Evolutionary conservation across 2,888 invertebrate species (phyloP).

Genomic region (Craniophora ligustri): DNA sequence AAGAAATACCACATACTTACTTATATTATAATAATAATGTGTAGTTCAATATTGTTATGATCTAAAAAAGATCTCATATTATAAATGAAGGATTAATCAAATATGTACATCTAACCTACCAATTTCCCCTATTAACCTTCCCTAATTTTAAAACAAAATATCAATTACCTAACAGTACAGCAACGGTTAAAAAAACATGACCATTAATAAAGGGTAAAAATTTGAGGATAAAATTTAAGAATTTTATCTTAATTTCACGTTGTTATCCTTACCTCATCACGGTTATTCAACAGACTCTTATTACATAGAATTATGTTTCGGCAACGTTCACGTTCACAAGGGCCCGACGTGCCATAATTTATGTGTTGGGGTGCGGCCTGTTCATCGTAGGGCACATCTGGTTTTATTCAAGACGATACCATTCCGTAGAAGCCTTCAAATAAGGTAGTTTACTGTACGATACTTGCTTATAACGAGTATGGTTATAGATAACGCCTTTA

Average conservation of each 20-base stretch:
- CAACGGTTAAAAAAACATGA: slow-evolving; percentile 10
- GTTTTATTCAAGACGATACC: slow-evolving; percentile 65
- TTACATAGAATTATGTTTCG: slow-evolving; percentile 67
- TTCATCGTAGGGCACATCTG: slow-evolving; percentile 71
- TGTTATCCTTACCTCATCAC: slow-evolving; percentile 62
- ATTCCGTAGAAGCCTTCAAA: slow-evolving; percentile 36
- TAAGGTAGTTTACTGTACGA: slow-evolving; percentile 30
- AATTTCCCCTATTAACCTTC: too few species aligned
- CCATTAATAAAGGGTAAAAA: slow-evolving; percentile 31
- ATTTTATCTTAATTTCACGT: slow-evolving; percentile 44
- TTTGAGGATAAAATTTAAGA: slow-evolving; percentile 23
- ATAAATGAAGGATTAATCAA: too few species aligned
- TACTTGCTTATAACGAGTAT: slow-evolving; percentile 4
- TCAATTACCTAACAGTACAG: slow-evolving; percentile 27
- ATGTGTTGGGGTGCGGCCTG: slow-evolving; percentile 64
- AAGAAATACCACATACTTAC: too few species aligned
- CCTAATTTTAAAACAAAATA: slow-evolving; percentile 15
- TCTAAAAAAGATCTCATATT: too few species aligned
- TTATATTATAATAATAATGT: too few species aligned
- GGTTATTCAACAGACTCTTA: slow-evolving; percentile 62
- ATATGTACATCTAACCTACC: too few species aligned
- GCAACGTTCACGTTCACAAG: slow-evolving; percentile 69
- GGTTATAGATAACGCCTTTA: slow-evolving; percentile 33
- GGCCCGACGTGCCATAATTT: slow-evolving; percentile 77
- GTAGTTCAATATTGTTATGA: too few species aligned